A percentile compares a stretch with the other conserved stretches of the same genome.
Conservation (phyloP, 2,797 vertebrate species). For the Liasis olivaceus region DNA sequence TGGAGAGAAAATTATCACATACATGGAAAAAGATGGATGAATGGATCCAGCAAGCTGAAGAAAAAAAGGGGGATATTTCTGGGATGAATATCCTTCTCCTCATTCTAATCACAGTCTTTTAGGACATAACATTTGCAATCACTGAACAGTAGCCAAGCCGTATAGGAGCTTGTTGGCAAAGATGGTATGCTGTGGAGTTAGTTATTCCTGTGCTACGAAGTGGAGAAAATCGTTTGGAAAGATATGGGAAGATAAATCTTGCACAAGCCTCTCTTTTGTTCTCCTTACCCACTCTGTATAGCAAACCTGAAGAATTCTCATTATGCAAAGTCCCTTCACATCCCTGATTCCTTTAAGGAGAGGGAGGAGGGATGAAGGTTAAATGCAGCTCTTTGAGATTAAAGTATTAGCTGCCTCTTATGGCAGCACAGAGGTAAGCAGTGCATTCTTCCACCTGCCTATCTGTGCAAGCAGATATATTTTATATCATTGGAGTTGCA, state of each 20-base stretch:
- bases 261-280: not conserved
- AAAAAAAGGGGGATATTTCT: not conserved
- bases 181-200: not conserved
- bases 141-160: not conserved
- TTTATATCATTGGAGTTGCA: not conserved
- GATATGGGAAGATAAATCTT: not conserved
- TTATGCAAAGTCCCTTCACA: not conserved
- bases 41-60: not conserved
- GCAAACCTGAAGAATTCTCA: not conserved
- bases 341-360: not conserved
- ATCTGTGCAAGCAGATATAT: conserved; percentile 6
- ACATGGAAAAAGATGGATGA: not conserved
- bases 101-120: not conserved
- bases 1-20: not conserved
- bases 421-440: not conserved
- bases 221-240: not conserved
- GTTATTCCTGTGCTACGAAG: not conserved
- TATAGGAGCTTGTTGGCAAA: not conserved
- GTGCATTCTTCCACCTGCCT: not conserved
- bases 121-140: not conserved
- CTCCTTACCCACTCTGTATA: not conserved
- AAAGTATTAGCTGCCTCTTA: conserved; percentile 9
- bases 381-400: conserved; percentile 19
- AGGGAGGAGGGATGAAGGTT: not conserved
- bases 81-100: not conserved